Evolutionary conservation across 2,113 vertebrate genomes (phyloP).

Genomic region (Lucifuga dentata): DNA sequence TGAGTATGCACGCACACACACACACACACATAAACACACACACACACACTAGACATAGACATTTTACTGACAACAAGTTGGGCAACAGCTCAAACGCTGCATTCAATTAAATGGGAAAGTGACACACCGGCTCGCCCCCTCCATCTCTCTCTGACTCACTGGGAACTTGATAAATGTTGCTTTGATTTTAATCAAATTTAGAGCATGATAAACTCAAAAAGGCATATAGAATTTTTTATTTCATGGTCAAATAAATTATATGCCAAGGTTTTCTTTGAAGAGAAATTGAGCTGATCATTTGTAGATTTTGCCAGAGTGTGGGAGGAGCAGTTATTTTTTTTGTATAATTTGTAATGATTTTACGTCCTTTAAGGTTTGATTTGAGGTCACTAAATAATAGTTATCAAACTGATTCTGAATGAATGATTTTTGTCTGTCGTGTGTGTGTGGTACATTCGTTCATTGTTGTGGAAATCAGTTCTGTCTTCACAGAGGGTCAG

Average conservation of each 20-base stretch:
- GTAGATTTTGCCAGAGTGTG: slow-evolving; percentile 14
- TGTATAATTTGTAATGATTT: background rate
- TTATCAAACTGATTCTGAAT: too few species aligned
- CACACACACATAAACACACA: slow-evolving; percentile 10
- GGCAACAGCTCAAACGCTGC: slow-evolving; percentile 63
- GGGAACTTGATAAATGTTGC: slow-evolving; percentile 6
- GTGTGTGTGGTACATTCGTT: too few species aligned
- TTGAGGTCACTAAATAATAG: too few species aligned
- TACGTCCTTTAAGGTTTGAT: too few species aligned
- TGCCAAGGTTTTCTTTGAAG: slow-evolving; percentile 9
- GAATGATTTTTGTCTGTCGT: too few species aligned
- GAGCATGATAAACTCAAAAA: slow-evolving; percentile 20
- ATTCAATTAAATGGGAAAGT: slow-evolving; percentile 53
- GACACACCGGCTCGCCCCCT: slow-evolving; percentile 23
- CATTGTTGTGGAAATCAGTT: too few species aligned
- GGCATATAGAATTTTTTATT: slow-evolving; percentile 22
- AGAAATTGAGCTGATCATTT: slow-evolving; percentile 30
- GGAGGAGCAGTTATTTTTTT: background rate
- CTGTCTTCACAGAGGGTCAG: too few species aligned
- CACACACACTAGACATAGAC: slow-evolving; percentile 8
- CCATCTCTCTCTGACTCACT: slow-evolving; percentile 11
- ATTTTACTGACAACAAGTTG: slow-evolving; percentile 64
- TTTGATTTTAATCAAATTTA: slow-evolving; percentile 46
- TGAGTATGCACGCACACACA: background rate
- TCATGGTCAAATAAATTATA: slow-evolving; percentile 44